Base-by-base conservation (phyloP, 2,888 invertebrate genomes). In the Andrena fulva region DNA sequence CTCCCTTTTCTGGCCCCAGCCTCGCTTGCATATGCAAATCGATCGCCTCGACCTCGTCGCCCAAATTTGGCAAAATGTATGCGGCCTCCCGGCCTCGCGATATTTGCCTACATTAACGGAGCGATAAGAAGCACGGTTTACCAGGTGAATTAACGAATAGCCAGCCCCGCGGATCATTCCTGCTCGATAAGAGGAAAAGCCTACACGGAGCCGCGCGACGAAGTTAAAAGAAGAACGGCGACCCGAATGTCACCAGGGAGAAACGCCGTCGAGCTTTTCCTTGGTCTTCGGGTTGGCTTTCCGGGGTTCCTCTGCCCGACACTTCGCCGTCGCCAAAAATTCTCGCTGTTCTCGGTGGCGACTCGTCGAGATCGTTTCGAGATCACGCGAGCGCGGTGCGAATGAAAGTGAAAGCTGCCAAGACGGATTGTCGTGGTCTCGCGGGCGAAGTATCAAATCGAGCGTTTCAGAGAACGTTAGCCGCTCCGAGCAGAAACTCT, bases 391-490 rank as follows among this genome's bases (percentile, higher is more conserved):
- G 67, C 56, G 29, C 71, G 29, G 62, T 75, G 77, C 27, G 59
- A 77, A 80, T 82, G 85, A 88, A 89, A 87, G 86, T 85, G 86
- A 87, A 85, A 87, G 87, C 80, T 77, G 76, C 69, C 67, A 66
- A 78, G 72, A 68, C 62, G 77, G 67, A 80, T 80, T 80, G 78
- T 74, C 56, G 42, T 12, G 66, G 59, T 24, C 63, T 72, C 48
- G 16, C 62, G 20, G 56, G 29, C 62, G 6, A 72, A 63, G 27
- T 72, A 54, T 67, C 50, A 33, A 72, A 64, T 67, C 76, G 12
- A 27, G 20, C 67, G 29, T 29, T 66, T 8, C 16, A 72, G 42
- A n/a, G 33, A 33, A 33, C 33, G 50, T 2, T 27, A 4, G 27
- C 27, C n/a, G 12, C 12, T 4, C 52, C 10, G 4, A 31, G 50